Evolutionary conservation across 2,888 invertebrate species (phyloP).

Genomic region (Charanyca ferruginea): DNA sequence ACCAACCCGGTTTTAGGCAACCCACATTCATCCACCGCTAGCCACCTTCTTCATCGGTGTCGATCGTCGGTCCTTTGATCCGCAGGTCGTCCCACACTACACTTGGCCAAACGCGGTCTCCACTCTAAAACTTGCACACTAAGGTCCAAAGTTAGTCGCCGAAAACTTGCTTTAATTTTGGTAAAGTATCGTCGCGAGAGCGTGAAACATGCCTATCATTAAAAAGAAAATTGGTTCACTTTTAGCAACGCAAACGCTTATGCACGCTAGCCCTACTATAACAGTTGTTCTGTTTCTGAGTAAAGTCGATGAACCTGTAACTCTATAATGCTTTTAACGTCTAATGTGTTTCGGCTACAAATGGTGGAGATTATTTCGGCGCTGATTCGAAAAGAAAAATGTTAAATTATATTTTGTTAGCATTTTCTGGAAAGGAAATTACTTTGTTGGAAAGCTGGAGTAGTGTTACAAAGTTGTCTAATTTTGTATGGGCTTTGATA

Average conservation of each 20-base stretch:
- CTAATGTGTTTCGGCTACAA: conserved; percentile 52
- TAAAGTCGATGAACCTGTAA: conserved; percentile 44
- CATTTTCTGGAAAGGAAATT: neutral
- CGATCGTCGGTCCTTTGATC: too few species aligned
- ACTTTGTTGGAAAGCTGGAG: neutral
- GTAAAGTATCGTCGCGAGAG: too few species aligned
- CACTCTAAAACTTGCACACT: too few species aligned
- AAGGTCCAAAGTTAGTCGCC: too few species aligned
- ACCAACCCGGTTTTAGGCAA: too few species aligned
- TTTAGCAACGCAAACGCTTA: neutral
- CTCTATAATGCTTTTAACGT: conserved; percentile 44
- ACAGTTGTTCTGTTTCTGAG: conserved; percentile 8
- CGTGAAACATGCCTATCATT: neutral
- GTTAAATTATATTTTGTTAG: conserved; percentile 13
- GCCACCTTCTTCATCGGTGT: too few species aligned
- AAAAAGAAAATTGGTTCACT: too few species aligned
- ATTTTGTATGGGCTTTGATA: too few species aligned
- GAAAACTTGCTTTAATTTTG: too few species aligned
- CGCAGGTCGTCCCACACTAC: too few species aligned
- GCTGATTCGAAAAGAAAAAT: conserved; percentile 15
- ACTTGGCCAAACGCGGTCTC: too few species aligned
- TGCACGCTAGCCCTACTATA: conserved; percentile 2
- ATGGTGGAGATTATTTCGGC: conserved; percentile 25
- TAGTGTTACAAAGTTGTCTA: neutral
- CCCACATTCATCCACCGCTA: too few species aligned